phyloP scores from a whole-genome alignment of 2,888 invertebrate genomes.

The Geotrupes spiniger region DNA sequence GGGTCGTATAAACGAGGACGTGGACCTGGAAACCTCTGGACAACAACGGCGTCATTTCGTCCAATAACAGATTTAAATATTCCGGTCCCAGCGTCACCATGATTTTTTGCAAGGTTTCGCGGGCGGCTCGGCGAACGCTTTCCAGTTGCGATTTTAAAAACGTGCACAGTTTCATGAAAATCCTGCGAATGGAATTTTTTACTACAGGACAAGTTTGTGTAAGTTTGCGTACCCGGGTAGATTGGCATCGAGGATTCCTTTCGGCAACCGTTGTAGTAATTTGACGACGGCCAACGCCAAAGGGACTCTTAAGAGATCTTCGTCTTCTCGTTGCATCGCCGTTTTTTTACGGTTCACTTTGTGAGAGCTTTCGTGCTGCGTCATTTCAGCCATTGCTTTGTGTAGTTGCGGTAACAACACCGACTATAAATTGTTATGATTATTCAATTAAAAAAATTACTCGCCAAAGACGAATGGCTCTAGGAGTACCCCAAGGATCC shows the following conservation, averaged over 20 bases:
- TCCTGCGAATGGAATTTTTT: conserved; percentile 48
- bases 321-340: conserved; percentile 76
- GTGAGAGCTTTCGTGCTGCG: conserved; percentile 72
- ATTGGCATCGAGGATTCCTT: conserved; percentile 68
- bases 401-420: conserved; percentile 79
- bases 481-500: no score
- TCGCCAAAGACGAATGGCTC: no score
- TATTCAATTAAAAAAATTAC: conserved; percentile 6
- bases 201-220: conserved; percentile 14
- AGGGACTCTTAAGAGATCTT: conserved; percentile 86
- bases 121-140: conserved; percentile 78
- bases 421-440: conserved; percentile 59
- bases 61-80: conserved; percentile 73
- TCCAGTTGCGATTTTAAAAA: conserved; percentile 87
- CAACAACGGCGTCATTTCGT: conserved; percentile 76
- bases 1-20: conserved; percentile 85
- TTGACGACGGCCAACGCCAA: conserved; percentile 92
- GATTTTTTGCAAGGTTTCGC: conserved; percentile 91
- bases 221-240: conserved; percentile 68
- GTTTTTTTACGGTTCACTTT: conserved; percentile 71
- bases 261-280: conserved; percentile 81
- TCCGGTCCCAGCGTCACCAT: conserved; percentile 80
- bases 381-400: conserved; percentile 65
- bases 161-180: conserved; percentile 85
- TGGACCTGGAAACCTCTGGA: conserved; percentile 92